Conservation (phyloP, 2,888 invertebrate genomes). For the Nymphalis urticae region DNA sequence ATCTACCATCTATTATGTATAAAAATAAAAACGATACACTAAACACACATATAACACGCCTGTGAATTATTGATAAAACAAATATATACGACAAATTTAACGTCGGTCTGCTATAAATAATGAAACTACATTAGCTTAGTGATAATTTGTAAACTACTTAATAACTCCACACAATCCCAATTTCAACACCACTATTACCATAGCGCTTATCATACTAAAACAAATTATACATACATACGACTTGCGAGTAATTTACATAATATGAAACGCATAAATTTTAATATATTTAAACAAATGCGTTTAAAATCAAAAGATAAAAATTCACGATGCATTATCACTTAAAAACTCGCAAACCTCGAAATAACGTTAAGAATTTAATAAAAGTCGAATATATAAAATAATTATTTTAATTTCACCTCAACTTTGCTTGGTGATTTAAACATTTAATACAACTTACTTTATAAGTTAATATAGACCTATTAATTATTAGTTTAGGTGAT, state of each 20-base stretch:
- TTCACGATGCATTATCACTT: slow-evolving; percentile 15
- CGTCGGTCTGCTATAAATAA: no score
- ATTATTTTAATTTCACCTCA: slow-evolving; percentile 21
- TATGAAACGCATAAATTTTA: slow-evolving; percentile 1
- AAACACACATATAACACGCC: no score
- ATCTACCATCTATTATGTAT: no score
- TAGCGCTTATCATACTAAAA: not conserved
- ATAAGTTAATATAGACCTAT: no score
- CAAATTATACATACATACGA: slow-evolving; percentile 1
- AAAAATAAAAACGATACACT: no score
- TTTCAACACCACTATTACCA: not conserved
- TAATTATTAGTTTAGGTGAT: no score
- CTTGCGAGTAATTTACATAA: not conserved
- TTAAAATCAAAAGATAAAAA: not conserved
- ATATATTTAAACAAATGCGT: slow-evolving; percentile 1
- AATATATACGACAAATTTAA: no score
- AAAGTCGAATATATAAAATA: slow-evolving; percentile 11
- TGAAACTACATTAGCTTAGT: no score
- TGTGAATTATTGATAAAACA: no score
- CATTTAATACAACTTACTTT: not conserved
- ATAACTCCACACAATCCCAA: not conserved
- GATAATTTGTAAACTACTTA: not conserved
- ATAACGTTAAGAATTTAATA: slow-evolving; percentile 17
- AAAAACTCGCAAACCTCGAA: slow-evolving; percentile 7
- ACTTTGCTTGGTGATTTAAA: not conserved